Evolutionary conservation across 2,888 invertebrate genomes (phyloP).

Genomic region (Stenolophus ochropezus): DNA sequence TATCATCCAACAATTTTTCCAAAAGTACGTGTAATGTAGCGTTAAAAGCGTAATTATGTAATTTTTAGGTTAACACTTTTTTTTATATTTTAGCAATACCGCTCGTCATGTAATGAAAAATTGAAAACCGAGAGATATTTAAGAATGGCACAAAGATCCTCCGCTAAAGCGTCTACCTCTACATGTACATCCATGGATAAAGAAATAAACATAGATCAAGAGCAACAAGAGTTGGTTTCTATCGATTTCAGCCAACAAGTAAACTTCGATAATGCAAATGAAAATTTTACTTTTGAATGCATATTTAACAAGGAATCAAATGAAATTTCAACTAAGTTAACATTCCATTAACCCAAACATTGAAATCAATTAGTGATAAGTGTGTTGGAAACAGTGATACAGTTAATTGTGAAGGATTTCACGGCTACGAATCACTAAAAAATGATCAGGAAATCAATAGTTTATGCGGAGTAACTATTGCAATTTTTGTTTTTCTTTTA

Average conservation of each 20-base stretch:
- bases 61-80: not conserved
- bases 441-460: not conserved
- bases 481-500: not conserved
- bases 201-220: not conserved
- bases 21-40: not conserved
- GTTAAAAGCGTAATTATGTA: not conserved
- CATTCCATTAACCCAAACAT: not conserved
- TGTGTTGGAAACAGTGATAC: not conserved
- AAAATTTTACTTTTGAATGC: not conserved
- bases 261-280: not conserved
- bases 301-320: not conserved
- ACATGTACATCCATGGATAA: not conserved
- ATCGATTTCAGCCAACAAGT: not conserved
- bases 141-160: not conserved
- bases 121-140: not conserved
- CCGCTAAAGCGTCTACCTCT: not conserved
- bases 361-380: not conserved
- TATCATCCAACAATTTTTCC: not conserved
- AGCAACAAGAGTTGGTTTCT: not conserved
- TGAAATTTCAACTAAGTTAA: not conserved
- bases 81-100: not conserved
- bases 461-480: not conserved
- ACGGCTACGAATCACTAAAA: not conserved
- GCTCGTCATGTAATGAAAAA: not conserved
- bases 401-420: constrained; percentile 2